These are phyloP conservation scores for Trichacis sp. DNA, from an alignment of 2,888 invertebrate species.

Conservation along the genomic window DNA sequence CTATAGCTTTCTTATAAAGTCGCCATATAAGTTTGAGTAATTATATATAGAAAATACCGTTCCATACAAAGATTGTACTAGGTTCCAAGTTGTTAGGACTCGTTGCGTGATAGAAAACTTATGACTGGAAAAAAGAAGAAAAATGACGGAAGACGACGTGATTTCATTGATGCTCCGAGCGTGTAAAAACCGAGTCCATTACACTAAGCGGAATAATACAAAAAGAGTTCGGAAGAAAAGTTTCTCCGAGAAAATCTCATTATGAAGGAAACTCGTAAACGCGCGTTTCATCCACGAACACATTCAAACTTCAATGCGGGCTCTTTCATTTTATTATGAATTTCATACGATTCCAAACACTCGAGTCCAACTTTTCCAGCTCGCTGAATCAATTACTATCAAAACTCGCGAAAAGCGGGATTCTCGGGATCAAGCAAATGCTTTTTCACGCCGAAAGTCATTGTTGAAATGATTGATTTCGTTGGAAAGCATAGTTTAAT, in stretches of 20 bases:
- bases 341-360: neutral
- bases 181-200: neutral
- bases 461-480: no score
- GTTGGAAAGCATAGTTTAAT: no score
- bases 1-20: no score
- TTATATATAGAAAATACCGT: no score
- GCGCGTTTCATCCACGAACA: slow-evolving; percentile 1
- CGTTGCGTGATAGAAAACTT: neutral
- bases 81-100: no score
- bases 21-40: no score
- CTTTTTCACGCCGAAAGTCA: no score
- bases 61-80: no score
- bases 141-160: neutral
- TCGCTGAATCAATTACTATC: no score
- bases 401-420: no score
- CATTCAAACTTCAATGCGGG: neutral
- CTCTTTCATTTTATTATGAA: neutral
- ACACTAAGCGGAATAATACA: neutral
- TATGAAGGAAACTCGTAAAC: neutral
- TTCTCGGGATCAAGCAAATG: no score
- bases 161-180: neutral
- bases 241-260: neutral
- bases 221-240: neutral
- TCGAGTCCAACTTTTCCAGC: no score
- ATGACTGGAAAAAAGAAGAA: neutral